Percentiles rank a stretch among this genome's conserved stretches.
Conservation (phyloP, 1,140 invertebrate species). For the Calycopis cecrops region DNA sequence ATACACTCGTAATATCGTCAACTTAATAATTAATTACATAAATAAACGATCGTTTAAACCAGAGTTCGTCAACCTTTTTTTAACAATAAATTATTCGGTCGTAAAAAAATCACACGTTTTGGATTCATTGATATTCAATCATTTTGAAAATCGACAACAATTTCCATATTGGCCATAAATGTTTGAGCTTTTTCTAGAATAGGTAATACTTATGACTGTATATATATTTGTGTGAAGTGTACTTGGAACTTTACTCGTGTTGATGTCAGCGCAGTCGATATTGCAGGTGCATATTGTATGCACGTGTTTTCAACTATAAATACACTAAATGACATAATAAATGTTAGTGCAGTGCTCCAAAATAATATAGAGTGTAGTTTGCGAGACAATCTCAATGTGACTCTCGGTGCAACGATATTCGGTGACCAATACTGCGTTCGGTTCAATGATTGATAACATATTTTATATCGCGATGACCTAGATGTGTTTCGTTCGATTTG, state of each 20-base stretch:
- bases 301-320: constrained; percentile 29
- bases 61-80: too few species aligned
- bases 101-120: constrained; percentile 6
- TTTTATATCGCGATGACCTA: neutral
- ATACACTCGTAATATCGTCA: too few species aligned
- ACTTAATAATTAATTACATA: neutral
- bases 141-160: too few species aligned
- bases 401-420: neutral
- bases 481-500: neutral
- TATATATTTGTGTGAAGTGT: too few species aligned
- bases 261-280: constrained; percentile 36
- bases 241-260: neutral
- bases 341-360: constrained; percentile 15
- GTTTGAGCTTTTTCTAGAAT: too few species aligned
- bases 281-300: constrained; percentile 29
- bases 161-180: too few species aligned
- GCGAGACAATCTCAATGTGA: neutral
- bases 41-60: neutral
- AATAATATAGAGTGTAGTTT: neutral
- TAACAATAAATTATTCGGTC: too few species aligned
- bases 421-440: neutral
- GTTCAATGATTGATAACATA: constrained; percentile 8
- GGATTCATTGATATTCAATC: neutral
- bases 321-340: constrained; percentile 3
- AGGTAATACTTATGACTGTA: too few species aligned